Conservation (phyloP, 2,888 invertebrate species). For the Limnephilus auricula region DNA sequence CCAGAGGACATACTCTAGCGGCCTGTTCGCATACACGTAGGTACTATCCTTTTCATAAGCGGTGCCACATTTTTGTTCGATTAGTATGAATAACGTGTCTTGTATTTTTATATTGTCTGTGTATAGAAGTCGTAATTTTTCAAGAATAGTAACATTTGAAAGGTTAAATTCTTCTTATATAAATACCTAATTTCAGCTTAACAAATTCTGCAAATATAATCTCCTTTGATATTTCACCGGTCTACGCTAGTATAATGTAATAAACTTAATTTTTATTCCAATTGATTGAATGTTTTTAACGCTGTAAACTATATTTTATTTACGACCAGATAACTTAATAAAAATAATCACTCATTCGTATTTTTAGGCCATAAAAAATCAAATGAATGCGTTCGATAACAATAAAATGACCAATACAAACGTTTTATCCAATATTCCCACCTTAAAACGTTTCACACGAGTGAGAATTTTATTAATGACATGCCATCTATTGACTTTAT, state of each 20-base stretch:
- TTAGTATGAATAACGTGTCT: no score
- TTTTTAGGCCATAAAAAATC: background rate
- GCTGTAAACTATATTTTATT: background rate
- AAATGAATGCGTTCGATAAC: background rate
- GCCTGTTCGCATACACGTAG: no score
- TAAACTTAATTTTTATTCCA: background rate
- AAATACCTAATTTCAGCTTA: no score
- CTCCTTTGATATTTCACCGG: no score
- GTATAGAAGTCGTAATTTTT: no score
- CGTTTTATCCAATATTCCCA: background rate
- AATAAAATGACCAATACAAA: constrained; percentile 2
- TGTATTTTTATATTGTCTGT: no score
- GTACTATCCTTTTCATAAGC: no score
- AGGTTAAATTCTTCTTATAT: no score
- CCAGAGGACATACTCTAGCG: no score
- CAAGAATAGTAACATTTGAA: no score
- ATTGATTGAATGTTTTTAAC: background rate
- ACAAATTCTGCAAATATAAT: no score
- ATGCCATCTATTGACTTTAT: background rate
- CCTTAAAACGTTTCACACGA: background rate
- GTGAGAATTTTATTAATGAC: background rate
- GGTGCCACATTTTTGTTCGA: no score
- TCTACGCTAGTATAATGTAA: background rate
- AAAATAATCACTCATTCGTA: background rate
- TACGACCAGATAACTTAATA: background rate